phyloP scores from a whole-genome alignment of 2,113 vertebrate species.

The Sula dactylatra region DNA sequence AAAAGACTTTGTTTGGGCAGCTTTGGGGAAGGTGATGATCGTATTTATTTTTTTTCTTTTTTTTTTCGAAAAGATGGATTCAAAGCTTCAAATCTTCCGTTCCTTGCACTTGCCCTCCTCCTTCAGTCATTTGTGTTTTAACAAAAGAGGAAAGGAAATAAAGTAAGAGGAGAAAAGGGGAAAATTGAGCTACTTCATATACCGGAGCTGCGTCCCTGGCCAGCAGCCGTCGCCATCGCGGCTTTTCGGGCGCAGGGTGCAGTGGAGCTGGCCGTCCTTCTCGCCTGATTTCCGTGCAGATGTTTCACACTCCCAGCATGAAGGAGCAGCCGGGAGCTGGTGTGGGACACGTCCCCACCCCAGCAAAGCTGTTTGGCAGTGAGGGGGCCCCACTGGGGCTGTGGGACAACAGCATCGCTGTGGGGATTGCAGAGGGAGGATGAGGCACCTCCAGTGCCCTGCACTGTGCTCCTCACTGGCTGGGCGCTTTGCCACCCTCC shows the following conservation, averaged over 20 bases:
- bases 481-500: background rate
- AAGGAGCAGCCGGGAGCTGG: background rate
- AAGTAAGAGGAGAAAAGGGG: accelerated
- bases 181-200: background rate
- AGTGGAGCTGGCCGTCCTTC: background rate
- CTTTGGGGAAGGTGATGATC: background rate
- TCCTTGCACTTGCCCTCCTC: background rate
- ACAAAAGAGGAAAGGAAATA: background rate
- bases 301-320: background rate
- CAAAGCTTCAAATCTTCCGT: background rate
- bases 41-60: background rate
- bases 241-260: background rate
- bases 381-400: accelerated
- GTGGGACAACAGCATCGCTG: too few species aligned
- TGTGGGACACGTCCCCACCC: background rate
- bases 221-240: background rate
- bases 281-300: background rate
- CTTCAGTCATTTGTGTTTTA: background rate
- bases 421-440: background rate
- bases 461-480: background rate
- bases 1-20: background rate
- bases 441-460: background rate
- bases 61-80: background rate
- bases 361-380: background rate
- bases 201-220: background rate